These are phyloP conservation scores for Pemphigus obesinymphae DNA, from an alignment of 1,140 invertebrate genomes.

Conservation along the genomic window DNA sequence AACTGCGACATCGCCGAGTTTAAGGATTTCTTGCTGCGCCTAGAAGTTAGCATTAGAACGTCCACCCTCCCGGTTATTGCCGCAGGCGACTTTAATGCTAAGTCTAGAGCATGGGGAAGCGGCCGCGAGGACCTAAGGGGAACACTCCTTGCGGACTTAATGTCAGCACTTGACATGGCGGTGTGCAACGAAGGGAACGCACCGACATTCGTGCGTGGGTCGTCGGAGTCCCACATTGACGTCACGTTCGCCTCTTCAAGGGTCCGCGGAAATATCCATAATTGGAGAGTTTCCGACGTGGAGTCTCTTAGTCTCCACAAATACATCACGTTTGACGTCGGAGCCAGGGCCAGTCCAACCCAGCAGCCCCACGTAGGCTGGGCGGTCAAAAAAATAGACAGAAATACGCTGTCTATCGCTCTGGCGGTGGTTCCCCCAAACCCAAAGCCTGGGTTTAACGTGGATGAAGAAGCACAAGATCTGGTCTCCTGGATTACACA, in stretches of 20 bases:
- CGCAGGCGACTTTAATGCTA: too few relatives aligned
- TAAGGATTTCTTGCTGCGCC: neutral
- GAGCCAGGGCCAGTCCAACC: neutral
- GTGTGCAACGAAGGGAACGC: neutral
- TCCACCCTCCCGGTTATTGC: neutral
- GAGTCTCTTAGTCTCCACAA: neutral
- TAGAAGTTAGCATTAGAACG: neutral
- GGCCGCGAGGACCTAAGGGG: too few relatives aligned
- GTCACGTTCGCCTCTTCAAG: neutral
- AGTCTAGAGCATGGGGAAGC: neutral
- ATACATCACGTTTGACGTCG: neutral
- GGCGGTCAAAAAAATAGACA: neutral
- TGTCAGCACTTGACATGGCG: neutral
- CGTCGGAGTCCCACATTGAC: neutral
- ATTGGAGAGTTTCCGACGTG: neutral
- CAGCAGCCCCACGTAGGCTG: neutral
- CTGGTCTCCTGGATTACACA: neutral
- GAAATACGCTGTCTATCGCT: neutral
- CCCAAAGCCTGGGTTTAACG: neutral
- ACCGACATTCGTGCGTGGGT: conserved; percentile 6
- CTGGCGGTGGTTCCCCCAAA: neutral
- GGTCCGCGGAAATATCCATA: neutral
- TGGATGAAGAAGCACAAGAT: neutral
- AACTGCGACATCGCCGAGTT: neutral
- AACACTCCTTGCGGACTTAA: neutral